A percentile compares a stretch with the other conserved stretches of the same genome.
Conservation (phyloP, 2,113 vertebrate genomes). For the Engystomops pustulosus region DNA sequence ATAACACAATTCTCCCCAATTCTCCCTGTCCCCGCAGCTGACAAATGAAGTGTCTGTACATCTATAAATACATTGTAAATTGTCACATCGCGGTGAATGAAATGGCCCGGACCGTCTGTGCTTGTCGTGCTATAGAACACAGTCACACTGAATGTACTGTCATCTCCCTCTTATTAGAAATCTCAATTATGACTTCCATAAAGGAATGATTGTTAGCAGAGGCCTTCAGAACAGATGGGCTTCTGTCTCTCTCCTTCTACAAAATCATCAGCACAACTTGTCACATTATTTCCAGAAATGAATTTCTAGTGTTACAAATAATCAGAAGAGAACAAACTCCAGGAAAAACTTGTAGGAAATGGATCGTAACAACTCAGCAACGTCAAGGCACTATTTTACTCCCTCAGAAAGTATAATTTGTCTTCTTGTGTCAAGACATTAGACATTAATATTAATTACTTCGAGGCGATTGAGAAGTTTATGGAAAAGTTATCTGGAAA, state of each 20-base stretch:
- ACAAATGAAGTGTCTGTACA: conserved; percentile 8
- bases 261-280: conserved; percentile 41
- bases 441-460: neutral
- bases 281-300: conserved; percentile 40
- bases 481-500: too few relatives aligned
- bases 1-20: neutral
- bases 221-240: conserved; percentile 46
- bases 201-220: conserved; percentile 34
- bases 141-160: conserved; percentile 9
- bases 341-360: conserved; percentile 16
- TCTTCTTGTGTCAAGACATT: neutral
- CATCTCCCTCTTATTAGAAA: conserved; percentile 35
- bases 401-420: neutral
- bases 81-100: conserved; percentile 25
- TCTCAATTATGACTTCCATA: conserved; percentile 44
- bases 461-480: neutral
- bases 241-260: conserved; percentile 40
- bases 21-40: neutral
- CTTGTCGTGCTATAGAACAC: conserved; percentile 30
- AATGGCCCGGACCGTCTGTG: conserved; percentile 1
- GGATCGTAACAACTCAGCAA: neutral
- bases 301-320: conserved; percentile 25
- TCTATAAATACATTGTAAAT: conserved; percentile 40
- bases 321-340: neutral
- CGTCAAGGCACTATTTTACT: too few relatives aligned